Percentiles rank a stretch among this genome's conserved stretches.
Evolutionary conservation across 2,888 invertebrate genomes (phyloP).

Genomic region (Archips xylosteana): DNA sequence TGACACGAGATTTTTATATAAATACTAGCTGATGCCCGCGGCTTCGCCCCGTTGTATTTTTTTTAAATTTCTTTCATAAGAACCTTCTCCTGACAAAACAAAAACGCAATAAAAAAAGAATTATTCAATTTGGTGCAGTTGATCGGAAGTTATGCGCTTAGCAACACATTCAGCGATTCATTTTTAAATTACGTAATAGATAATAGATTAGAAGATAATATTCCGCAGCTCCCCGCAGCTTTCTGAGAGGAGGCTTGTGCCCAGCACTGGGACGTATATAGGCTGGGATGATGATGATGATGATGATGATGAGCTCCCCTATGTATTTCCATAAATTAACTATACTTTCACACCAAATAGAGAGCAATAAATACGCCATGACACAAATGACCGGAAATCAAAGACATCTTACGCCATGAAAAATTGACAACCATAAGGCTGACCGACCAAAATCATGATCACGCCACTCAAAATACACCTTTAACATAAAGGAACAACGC

Average conservation of each 20-base stretch:
- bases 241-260: neutral
- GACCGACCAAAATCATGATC: conserved; percentile 26
- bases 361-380: conserved; percentile 53
- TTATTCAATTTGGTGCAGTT: too few species aligned
- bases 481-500: conserved; percentile 21
- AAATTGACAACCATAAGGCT: conserved; percentile 64
- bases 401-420: conserved; percentile 64
- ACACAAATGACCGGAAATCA: conserved; percentile 60
- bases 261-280: neutral
- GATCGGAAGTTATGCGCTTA: too few species aligned
- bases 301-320: neutral
- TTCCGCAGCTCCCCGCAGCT: neutral
- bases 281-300: neutral
- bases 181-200: too few species aligned
- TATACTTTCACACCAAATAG: conserved; percentile 47
- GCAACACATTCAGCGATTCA: too few species aligned
- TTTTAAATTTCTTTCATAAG: too few species aligned
- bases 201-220: too few species aligned
- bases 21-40: too few species aligned
- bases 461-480: conserved; percentile 32
- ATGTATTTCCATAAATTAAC: neutral
- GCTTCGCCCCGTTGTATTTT: too few species aligned
- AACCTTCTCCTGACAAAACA: too few species aligned
- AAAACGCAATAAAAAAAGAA: too few species aligned
- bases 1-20: too few species aligned